Evolutionary conservation across 2,888 invertebrate species (phyloP).

Genomic region (Ochropacha duplaris): DNA sequence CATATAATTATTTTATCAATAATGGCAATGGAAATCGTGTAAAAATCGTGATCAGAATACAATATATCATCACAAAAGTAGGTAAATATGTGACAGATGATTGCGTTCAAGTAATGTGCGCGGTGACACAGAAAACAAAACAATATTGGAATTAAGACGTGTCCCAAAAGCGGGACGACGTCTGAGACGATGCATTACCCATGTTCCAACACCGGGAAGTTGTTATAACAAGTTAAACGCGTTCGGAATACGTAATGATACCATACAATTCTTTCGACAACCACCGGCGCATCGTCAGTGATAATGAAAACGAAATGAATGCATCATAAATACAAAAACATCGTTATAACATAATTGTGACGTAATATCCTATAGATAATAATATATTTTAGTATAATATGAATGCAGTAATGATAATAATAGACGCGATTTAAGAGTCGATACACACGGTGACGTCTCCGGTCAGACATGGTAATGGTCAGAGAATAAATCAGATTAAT

Average conservation of each 20-base stretch:
- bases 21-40: conserved; percentile 34
- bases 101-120: conserved; percentile 5
- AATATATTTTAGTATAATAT: conserved; percentile 28
- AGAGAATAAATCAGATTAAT: conserved; percentile 44
- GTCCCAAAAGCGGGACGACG: conserved; percentile 28
- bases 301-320: conserved; percentile 65
- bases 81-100: conserved; percentile 7
- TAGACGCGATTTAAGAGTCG: conserved; percentile 17
- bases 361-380: conserved; percentile 35
- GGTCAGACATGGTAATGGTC: conserved; percentile 36
- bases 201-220: conserved; percentile 56
- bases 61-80: conserved; percentile 28
- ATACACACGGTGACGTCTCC: conserved; percentile 29
- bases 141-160: conserved; percentile 46
- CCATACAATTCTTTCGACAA: conserved; percentile 51
- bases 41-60: conserved; percentile 33
- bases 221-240: conserved; percentile 66
- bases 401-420: conserved; percentile 24
- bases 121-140: conserved; percentile 21
- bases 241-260: conserved; percentile 63
- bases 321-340: conserved; percentile 35
- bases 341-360: conserved; percentile 35
- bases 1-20: conserved; percentile 31
- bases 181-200: conserved; percentile 46
- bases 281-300: conserved; percentile 52